Evolutionary conservation across 2,797 vertebrate genomes (phyloP).

Genomic region (Antennarius maculatus): DNA sequence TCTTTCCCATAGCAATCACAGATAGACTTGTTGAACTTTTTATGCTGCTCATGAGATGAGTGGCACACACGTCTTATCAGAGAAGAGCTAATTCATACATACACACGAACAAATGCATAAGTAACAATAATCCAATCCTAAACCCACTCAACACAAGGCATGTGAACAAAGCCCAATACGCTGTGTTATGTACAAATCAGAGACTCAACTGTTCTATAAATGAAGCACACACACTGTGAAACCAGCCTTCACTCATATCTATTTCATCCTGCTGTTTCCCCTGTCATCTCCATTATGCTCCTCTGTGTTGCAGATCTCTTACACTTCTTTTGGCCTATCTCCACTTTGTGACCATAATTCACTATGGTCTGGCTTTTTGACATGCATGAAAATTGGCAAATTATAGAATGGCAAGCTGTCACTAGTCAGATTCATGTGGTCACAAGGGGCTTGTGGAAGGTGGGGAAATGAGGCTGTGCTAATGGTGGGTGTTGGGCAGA

Average conservation of each 20-base stretch:
- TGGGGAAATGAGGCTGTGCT: constrained; percentile 57
- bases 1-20: constrained; percentile 46
- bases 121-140: constrained; percentile 21
- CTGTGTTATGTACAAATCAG: constrained; percentile 51
- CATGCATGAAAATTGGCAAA: constrained; percentile 87
- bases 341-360: constrained; percentile 80
- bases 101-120: constrained; percentile 30
- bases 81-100: constrained; percentile 31
- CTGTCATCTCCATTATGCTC: constrained; percentile 70
- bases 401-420: constrained; percentile 80
- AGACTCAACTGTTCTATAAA: constrained; percentile 56
- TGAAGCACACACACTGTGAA: constrained; percentile 53
- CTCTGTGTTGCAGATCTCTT: constrained; percentile 61
- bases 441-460: constrained; percentile 68
- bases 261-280: constrained; percentile 62
- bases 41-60: constrained; percentile 55
- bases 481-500: constrained; percentile 56
- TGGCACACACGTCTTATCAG: constrained; percentile 64
- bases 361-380: constrained; percentile 79
- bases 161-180: constrained; percentile 41
- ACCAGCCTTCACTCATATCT: constrained; percentile 68
- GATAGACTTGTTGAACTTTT: constrained; percentile 67
- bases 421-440: constrained; percentile 78
- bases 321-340: constrained; percentile 72
- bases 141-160: constrained; percentile 23